These are phyloP conservation scores for Prietella phreatophila DNA, from an alignment of 2,113 vertebrate species.

Conservation along the genomic window DNA sequence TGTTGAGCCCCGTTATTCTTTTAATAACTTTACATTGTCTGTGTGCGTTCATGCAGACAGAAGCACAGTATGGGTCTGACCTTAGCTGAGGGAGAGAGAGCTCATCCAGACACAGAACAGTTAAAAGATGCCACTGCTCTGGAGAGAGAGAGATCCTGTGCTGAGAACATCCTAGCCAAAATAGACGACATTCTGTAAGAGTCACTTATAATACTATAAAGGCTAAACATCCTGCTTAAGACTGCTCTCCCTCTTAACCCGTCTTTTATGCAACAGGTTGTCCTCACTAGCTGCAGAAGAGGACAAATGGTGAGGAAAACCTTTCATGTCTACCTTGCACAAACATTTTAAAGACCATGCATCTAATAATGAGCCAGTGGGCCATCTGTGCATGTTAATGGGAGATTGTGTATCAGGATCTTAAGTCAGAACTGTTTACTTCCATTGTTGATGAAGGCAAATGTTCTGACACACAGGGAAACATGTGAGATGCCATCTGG, in stretches of 20 bases:
- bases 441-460: background rate
- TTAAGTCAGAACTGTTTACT: background rate
- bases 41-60: slow-evolving; percentile 73
- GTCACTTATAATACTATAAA: background rate
- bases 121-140: slow-evolving; percentile 73
- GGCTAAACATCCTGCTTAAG: background rate
- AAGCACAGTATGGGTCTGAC: slow-evolving; percentile 96
- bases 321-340: slow-evolving; percentile 1
- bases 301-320: slow-evolving; percentile 84
- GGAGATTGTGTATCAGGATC: background rate
- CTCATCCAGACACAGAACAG: slow-evolving; percentile 80
- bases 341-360: background rate
- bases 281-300: slow-evolving; percentile 87
- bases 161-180: slow-evolving; percentile 87
- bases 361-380: background rate
- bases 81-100: slow-evolving; percentile 85
- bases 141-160: slow-evolving; percentile 86
- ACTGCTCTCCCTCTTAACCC: background rate
- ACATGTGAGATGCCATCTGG: slow-evolving; percentile 68
- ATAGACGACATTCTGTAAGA: slow-evolving; percentile 94
- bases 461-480: slow-evolving; percentile 39
- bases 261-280: slow-evolving; percentile 74
- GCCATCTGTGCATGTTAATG: background rate
- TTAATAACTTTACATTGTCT: background rate
- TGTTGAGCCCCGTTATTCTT: background rate